These are phyloP conservation scores for Syrphus vitripennis DNA, from an alignment of 2,888 invertebrate genomes.

Conservation along the genomic window DNA sequence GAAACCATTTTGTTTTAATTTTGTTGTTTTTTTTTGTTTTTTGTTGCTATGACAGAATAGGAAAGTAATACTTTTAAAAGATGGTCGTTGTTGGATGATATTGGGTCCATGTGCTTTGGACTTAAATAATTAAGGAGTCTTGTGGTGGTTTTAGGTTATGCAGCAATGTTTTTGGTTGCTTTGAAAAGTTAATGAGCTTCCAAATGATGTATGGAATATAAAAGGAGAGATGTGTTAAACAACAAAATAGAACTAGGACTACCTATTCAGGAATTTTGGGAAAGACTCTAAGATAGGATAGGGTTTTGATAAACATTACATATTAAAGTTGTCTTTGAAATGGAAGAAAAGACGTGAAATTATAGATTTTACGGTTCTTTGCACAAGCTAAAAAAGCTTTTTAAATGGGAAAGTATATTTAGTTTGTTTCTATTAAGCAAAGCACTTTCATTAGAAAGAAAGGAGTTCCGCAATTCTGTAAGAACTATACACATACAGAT, in stretches of 20 bases:
- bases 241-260: background rate
- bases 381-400: too few species aligned
- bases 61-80: conserved; percentile 59
- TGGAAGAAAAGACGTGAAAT: background rate
- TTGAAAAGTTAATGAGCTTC: background rate
- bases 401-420: too few species aligned
- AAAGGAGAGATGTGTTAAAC: background rate
- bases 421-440: too few species aligned
- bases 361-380: background rate
- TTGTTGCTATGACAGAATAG: conserved; percentile 31
- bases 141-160: conserved; percentile 24
- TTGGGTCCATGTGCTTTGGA: background rate
- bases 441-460: too few species aligned
- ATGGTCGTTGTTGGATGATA: conserved; percentile 17
- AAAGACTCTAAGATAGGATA: background rate
- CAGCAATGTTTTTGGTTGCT: conserved; percentile 24
- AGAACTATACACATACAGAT: too few species aligned
- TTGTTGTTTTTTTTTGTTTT: background rate
- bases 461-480: too few species aligned
- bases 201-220: background rate
- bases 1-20: conserved; percentile 30
- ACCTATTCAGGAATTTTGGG: background rate
- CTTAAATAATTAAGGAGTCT: conserved; percentile 55
- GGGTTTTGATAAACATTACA: background rate
- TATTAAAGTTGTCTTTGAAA: background rate